phyloP scores from a whole-genome alignment of 2,797 vertebrate genomes.

The Linurgus olivaceus region DNA sequence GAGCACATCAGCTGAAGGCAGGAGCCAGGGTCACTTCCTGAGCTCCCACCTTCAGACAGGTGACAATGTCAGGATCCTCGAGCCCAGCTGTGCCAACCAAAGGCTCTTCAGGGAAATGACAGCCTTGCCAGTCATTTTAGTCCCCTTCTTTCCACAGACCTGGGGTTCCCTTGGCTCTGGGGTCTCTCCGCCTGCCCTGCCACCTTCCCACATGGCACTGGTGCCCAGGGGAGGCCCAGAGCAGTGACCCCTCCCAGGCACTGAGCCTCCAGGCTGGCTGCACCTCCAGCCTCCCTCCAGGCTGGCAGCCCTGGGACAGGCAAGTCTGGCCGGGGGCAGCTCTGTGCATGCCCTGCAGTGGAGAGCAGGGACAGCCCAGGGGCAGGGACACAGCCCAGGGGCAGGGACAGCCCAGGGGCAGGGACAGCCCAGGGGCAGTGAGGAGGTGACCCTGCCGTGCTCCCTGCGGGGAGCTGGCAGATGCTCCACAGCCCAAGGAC shows the following conservation, averaged over 20 bases:
- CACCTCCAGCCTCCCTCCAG: background rate
- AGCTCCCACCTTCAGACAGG: background rate
- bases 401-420: too few relatives aligned
- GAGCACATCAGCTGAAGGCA: background rate
- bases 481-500: background rate
- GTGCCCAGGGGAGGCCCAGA: rapidly evolving
- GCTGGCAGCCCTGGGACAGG: background rate
- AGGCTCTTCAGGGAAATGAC: background rate
- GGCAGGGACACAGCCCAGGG: too few relatives aligned
- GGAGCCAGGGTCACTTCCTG: rapidly evolving
- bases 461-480: too few relatives aligned
- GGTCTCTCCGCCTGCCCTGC: background rate
- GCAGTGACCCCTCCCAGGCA: rapidly evolving
- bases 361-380: too few relatives aligned
- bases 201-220: rapidly evolving
- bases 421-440: too few relatives aligned
- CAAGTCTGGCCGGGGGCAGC: background rate
- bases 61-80: too few relatives aligned
- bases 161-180: background rate
- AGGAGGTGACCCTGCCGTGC: background rate
- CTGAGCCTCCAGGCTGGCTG: too few relatives aligned
- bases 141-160: background rate
- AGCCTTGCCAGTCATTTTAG: background rate
- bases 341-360: rapidly evolving
- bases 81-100: too few relatives aligned